Base-by-base conservation (phyloP, 2,797 vertebrate genomes). In the Choloepus didactylus region DNA sequence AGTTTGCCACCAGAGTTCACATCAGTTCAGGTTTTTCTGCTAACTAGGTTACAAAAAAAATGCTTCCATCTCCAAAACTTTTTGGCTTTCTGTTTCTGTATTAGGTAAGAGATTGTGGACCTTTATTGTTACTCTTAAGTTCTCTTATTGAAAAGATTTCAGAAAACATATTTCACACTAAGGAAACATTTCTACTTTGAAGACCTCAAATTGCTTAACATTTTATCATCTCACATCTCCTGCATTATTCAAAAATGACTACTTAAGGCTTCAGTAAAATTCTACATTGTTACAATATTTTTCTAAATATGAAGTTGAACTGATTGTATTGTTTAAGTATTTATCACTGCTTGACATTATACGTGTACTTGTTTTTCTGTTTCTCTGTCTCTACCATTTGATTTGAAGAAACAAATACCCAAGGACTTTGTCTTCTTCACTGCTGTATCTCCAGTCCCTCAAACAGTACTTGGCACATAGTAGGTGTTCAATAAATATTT, bases 141-240 rank as follows among this genome's bases (percentile, higher is more conserved):
- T 35, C 19, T 66, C 21, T 92, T 89, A 54, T 21, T 70, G 54
- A 44, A 69, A 80, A 76, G 21, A 87, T 89, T 94, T 89, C 66
- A 83, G 41, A 91, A 94, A 77, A 90, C 76, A 81, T 8, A 81
- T 66, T 92, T 83, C 56, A 80, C 80, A 94, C n/a, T 94, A 83
- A 82, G 49, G 81, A 95, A 79, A 38, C 25, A 80, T 59, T 80
- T 94, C 51, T 87, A 75, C 44, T 87, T 64, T 93, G 44, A 87
- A 91, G 62, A 54, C 62, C 16, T 85, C 66, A 87, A 87, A 93
- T 31, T 90, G 4, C 35, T 79, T 79, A 87, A 81, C n/a, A 86
- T 70, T 92, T 94, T 84, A 70, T 83, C 59, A 95, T 60, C 27
- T 70, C 54, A n/a, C 11, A 88, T 66, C 44, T 29, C 54, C 62